Conservation (phyloP, 1,140 invertebrate species). For the Drosophila carrolli region DNA sequence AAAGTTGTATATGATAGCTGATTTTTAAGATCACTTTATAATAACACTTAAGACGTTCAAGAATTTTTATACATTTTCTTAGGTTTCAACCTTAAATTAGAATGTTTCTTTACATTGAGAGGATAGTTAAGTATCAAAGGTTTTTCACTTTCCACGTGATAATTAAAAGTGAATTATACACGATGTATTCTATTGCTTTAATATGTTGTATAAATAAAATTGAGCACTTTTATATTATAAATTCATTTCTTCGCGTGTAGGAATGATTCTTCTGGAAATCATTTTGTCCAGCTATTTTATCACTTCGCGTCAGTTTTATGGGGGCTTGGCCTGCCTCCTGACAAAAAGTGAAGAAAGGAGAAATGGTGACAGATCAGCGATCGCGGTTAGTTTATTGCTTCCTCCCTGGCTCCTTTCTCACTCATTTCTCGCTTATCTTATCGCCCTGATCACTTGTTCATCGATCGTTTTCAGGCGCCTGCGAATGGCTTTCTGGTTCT, state of each 20-base stretch:
- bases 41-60: no score
- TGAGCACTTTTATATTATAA: no score
- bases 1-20: not conserved
- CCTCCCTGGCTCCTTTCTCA: conserved; percentile 37
- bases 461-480: conserved; percentile 51
- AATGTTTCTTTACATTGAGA: not conserved
- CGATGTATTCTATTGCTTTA: no score
- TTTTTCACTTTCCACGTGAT: no score
- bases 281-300: conserved; percentile 79
- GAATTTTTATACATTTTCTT: no score
- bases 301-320: conserved; percentile 75
- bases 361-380: conserved; percentile 75
- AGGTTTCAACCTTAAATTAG: not conserved
- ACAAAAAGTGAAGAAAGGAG: conserved; percentile 26
- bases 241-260: conserved; percentile 3
- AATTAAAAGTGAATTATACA: no score
- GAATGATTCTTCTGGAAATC: conserved; percentile 46
- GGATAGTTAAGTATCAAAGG: no score
- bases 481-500: conserved; percentile 2
- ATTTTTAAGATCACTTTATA: not conserved
- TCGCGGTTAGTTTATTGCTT: conserved; percentile 79
- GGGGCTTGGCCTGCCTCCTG: conserved; percentile 50
- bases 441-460: conserved; percentile 32
- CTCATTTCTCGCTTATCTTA: conserved; percentile 48
- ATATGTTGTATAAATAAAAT: no score